Conservation (phyloP, 1,140 invertebrate genomes). For the Procambarus virginalis region DNA sequence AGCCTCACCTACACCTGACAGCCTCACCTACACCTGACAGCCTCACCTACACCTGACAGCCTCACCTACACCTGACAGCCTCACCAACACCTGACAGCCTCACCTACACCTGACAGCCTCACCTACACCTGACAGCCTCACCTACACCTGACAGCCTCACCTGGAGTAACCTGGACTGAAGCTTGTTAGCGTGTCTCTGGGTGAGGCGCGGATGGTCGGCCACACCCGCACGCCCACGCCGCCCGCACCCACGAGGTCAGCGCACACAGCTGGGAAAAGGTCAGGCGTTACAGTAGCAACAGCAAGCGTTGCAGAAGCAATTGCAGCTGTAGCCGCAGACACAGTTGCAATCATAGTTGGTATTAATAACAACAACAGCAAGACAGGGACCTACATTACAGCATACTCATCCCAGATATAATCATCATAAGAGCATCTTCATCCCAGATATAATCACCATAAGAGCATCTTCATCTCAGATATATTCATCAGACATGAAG, state of each 20-base stretch:
- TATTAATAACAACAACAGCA: no score
- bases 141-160: no score
- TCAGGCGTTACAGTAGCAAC: neutral
- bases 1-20: neutral
- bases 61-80: neutral
- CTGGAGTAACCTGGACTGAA: constrained; percentile 39
- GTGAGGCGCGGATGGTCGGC: constrained; percentile 35
- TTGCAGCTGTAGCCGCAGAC: no score
- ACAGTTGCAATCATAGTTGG: no score
- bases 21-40: neutral
- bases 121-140: no score
- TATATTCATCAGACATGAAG: no score
- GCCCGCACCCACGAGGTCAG: constrained; percentile 47
- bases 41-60: neutral
- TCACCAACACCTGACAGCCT: neutral
- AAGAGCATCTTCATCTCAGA: no score
- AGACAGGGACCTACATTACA: no score
- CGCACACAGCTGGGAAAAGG: constrained; percentile 36
- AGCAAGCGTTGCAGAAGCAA: no score
- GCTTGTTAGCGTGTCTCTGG: neutral
- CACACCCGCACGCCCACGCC: constrained; percentile 54
- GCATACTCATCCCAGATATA: no score
- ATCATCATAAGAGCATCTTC: no score
- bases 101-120: neutral
- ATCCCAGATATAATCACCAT: no score